phyloP scores from a whole-genome alignment of 2,888 invertebrate species.

The Thyatira batis region DNA sequence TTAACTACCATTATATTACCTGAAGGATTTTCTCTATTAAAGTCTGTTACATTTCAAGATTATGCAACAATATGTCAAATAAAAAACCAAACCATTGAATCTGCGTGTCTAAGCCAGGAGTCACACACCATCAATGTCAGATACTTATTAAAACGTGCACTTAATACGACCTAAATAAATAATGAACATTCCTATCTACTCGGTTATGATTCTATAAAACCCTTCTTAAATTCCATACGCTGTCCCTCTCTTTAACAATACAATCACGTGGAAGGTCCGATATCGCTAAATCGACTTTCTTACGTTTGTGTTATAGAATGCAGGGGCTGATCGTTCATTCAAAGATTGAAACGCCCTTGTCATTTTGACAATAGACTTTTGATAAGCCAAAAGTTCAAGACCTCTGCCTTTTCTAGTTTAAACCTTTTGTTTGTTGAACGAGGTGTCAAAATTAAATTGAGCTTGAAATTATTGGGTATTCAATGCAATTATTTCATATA shows the following conservation, averaged over 20 bases:
- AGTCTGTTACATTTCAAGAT: no score
- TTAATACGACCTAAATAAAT: not conserved
- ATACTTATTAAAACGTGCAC: not conserved
- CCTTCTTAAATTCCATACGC: no score
- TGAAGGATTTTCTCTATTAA: no score
- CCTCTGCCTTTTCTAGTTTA: not conserved
- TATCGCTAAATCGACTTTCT: no score
- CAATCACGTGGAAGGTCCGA: no score
- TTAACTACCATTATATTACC: no score
- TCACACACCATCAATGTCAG: not conserved
- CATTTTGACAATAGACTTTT: not conserved
- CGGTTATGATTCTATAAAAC: no score
- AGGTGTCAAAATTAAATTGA: not conserved
- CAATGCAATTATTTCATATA: no score
- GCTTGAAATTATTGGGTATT: no score
- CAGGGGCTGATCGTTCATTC: no score
- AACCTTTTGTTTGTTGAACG: not conserved
- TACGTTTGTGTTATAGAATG: no score
- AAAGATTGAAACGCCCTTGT: slow-evolving; percentile 1
- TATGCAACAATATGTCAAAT: not conserved
- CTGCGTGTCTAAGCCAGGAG: slow-evolving; percentile 1
- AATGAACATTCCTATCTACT: not conserved
- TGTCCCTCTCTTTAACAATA: no score
- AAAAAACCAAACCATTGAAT: not conserved
- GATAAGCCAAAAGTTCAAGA: slow-evolving; percentile 4